Evolutionary conservation across 2,888 invertebrate genomes (phyloP).

Genomic region (Nebria salina): DNA sequence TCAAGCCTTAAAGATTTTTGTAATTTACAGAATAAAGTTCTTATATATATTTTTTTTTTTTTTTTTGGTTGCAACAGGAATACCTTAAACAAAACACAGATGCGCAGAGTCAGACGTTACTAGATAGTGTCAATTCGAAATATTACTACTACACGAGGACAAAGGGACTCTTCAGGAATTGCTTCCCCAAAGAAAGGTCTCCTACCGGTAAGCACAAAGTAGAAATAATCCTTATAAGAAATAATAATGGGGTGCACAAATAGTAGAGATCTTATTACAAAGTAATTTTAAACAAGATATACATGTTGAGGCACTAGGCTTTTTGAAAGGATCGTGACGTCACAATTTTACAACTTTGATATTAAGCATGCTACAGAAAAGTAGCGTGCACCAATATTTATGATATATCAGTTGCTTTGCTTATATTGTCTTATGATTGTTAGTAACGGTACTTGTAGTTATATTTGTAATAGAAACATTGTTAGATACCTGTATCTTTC

Average conservation of each 20-base stretch:
- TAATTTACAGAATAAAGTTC: too few relatives aligned
- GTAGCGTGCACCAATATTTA: too few relatives aligned
- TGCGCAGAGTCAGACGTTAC: constrained; percentile 73
- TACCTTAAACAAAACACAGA: constrained; percentile 77
- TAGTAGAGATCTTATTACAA: too few relatives aligned
- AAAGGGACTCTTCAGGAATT: constrained; percentile 92
- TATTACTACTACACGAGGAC: constrained; percentile 92
- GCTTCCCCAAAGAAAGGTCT: constrained; percentile 92
- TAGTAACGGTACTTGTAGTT: neutral
- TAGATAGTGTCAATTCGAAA: constrained; percentile 84
- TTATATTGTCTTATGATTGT: too few relatives aligned
- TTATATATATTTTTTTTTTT: neutral
- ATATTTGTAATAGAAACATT: neutral
- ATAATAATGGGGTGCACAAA: constrained; percentile 4
- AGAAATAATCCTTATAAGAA: constrained; percentile 8
- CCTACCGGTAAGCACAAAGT: constrained; percentile 72
- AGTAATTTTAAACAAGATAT: too few relatives aligned
- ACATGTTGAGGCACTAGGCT: too few relatives aligned
- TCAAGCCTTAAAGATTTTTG: too few relatives aligned
- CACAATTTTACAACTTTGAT: too few relatives aligned
- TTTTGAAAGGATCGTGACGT: too few relatives aligned
- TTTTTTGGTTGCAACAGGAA: constrained; percentile 67
- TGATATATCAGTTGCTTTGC: too few relatives aligned
- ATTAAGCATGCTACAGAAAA: too few relatives aligned
- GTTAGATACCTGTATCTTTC: neutral